Base-by-base conservation (phyloP, 2,797 vertebrate species). In the Antrozous pallidus region DNA sequence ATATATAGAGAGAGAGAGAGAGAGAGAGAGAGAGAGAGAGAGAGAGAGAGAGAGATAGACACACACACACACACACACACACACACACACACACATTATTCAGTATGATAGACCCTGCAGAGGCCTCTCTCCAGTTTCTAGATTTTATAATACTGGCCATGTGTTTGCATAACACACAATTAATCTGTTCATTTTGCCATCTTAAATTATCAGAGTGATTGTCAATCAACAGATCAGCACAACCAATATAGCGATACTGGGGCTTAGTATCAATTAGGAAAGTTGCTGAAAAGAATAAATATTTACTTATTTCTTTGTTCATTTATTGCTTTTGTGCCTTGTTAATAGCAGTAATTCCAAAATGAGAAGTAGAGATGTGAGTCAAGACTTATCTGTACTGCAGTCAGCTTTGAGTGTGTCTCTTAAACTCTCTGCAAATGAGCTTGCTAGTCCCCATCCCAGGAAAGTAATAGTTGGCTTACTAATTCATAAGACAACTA, bases 271-370 rank as follows among this genome's bases (percentile, higher is more conserved):
- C 79, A 95, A 96, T 94, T 81, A 91, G 8, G 22, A 81, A 91
- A 65, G 90, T 69, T 87, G 40, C 58, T 93, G 51, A 80, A 77
- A 94, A 91, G 31, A 93, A 95, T 63, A 81, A 54, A 93, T 10
- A 77, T 83, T 71, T 42, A 12, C 88, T 77, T 79, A 2, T 91
- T 83, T 80, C 56, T 94, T 95, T 94, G 54, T 85, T 90, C 83
- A 71, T 81, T 94, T 87, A 83, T 90, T 85, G 54, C 63, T 81
- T 94, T 90, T 94, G 70, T 94, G 54, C 51, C 94, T 81, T 74
- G 87, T 36, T 87, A 40, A 79, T 9, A 87, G 40, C 22, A n/a
- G 5, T 58, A 58, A 88, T 85, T 63, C 33, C 47, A 78, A 56
- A 77, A 73, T 85, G 20, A 84, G 7, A 42, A 70, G 33, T 69